Evolutionary conservation across 2,113 vertebrate species (phyloP), one percentile per base, ranked within the genome.

Genomic region (Hyla sarda): DNA sequence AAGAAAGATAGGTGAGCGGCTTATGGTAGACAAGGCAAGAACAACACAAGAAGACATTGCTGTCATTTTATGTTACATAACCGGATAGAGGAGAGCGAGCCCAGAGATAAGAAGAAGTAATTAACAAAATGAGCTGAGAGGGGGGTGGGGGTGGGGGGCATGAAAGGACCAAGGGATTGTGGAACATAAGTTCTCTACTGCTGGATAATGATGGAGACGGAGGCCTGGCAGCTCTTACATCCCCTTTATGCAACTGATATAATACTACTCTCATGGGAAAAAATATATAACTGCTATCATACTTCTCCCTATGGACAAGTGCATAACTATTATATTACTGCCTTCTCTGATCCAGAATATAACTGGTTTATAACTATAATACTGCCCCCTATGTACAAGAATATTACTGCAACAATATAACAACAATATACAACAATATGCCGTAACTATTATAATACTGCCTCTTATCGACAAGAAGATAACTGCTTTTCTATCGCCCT

Each of bases 1-100:
- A 45, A 25, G 72, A 45, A 75, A 28, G 41, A 5, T 16, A 48
- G 23, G 41, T 45, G 72, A 74, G 41, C 41, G 14, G 62, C 62
- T 30, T 16, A 30, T 65, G 62, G 62, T 65, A 65, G 62, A 65
- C 62, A 65, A 65, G 28, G 28, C 62, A 7, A 65, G 62, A 75
- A 50, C 23, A 41, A 41, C 19, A 45, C 47, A 34, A 75, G 25
- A 16, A 75, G 72, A 48, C 41, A 75, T 14, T 5, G 71, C 71
- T 73, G 71, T 73, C 71, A 73, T 73, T 73, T 45, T 45, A 45
- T 45, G 71, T 73, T 73, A 73, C 41, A 45, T 73, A 45, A 73
- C 71, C 71, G 71, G 34, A 45, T 37, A 73, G 71, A 37, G 37
- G 71, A 75, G n/a, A 34, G 16, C n/a, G 21, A 25, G 12, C n/a